Percentiles rank a stretch among this genome's conserved stretches.
Conservation (phyloP, 1,140 invertebrate genomes). For the Drosophila pseudoobscura region DNA sequence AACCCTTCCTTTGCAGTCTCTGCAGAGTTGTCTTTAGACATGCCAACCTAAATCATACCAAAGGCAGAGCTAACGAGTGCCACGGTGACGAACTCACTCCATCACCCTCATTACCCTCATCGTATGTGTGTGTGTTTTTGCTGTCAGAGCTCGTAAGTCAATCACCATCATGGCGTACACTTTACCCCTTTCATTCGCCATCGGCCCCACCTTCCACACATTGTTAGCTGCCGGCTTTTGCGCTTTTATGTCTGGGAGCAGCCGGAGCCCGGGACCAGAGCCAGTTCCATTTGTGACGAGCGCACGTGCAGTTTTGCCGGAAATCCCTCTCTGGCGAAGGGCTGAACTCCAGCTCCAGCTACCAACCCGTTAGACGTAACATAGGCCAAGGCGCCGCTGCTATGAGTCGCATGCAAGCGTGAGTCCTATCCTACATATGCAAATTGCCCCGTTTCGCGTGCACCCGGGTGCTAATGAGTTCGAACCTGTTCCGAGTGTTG, state of each 20-base stretch:
- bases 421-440: constrained; percentile 58
- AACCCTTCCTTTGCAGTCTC: background rate
- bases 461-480: constrained; percentile 59
- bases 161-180: constrained; percentile 61
- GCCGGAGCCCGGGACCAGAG: constrained; percentile 36
- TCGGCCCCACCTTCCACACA: constrained; percentile 3
- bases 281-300: constrained; percentile 68
- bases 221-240: constrained; percentile 43
- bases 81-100: constrained; percentile 1
- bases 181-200: constrained; percentile 38
- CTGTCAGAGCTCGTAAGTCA: constrained; percentile 34
- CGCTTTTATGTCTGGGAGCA: constrained; percentile 68
- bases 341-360: background rate
- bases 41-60: constrained; percentile 61
- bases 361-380: constrained; percentile 30
- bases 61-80: constrained; percentile 39
- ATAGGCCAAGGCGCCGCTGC: constrained; percentile 55
- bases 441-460: constrained; percentile 50
- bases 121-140: constrained; percentile 4
- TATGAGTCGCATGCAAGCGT: constrained; percentile 80
- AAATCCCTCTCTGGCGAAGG: constrained; percentile 12
- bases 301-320: constrained; percentile 68
- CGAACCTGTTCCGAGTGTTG: constrained; percentile 20
- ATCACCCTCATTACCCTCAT: no score
- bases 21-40: constrained; percentile 68